These are phyloP conservation scores for Rhopalosiphum maidis DNA, from an alignment of 1,140 invertebrate genomes.

Conservation along the genomic window DNA sequence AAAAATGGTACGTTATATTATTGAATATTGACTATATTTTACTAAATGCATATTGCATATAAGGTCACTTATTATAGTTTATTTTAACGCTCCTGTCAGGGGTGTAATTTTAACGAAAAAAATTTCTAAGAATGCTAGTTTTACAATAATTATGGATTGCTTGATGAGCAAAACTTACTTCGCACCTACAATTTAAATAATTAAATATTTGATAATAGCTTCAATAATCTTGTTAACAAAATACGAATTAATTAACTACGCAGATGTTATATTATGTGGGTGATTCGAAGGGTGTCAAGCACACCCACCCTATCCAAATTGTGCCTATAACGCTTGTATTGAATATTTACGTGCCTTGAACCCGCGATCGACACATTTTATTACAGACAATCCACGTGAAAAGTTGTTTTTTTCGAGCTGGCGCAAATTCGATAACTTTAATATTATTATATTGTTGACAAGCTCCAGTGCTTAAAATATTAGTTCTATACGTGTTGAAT, in stretches of 20 bases:
- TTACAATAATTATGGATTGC: not conserved
- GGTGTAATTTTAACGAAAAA: not conserved
- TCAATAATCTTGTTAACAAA: not conserved
- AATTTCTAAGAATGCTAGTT: not conserved
- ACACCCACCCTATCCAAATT: too few relatives aligned
- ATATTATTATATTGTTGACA: not conserved
- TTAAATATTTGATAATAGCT: not conserved
- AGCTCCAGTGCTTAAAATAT: not conserved
- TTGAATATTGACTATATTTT: not conserved
- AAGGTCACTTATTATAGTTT: not conserved
- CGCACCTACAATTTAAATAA: not conserved
- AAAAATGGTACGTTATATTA: constrained; percentile 30
- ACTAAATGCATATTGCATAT: too few relatives aligned
- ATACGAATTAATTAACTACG: not conserved
- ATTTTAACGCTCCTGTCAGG: not conserved
- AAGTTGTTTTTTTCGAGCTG: not conserved
- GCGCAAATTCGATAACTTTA: not conserved
- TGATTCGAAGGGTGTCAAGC: too few relatives aligned
- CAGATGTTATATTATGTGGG: not conserved
- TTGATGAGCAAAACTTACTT: not conserved
- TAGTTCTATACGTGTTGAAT: not conserved
- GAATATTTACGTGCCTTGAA: not conserved
- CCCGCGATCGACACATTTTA: not conserved
- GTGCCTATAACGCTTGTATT: not conserved
- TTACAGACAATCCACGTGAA: not conserved